Conservation (phyloP, 2,888 invertebrate genomes). For the Julus scandinavius region DNA sequence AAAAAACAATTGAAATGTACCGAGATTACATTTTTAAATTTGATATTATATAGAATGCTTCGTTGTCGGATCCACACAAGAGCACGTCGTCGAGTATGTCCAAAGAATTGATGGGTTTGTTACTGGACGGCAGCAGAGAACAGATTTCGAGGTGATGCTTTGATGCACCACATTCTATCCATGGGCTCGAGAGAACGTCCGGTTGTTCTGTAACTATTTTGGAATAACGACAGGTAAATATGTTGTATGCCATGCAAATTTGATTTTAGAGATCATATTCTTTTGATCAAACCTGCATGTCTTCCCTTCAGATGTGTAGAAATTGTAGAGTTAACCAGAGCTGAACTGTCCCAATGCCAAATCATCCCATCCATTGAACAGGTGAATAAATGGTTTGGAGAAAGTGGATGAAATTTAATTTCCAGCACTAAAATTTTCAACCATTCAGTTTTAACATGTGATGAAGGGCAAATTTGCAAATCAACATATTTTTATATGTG, state of each 20-base stretch:
- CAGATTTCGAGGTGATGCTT: slow-evolving; percentile 75
- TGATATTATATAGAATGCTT: slow-evolving; percentile 81
- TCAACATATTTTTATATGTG: not conserved
- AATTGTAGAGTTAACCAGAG: slow-evolving; percentile 28
- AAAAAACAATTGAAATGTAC: not conserved
- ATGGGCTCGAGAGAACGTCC: slow-evolving; percentile 66
- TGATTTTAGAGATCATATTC: not conserved
- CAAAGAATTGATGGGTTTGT: slow-evolving; percentile 83
- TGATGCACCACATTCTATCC: slow-evolving; percentile 77
- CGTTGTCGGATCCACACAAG: slow-evolving; percentile 87
- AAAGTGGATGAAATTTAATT: slow-evolving; percentile 85
- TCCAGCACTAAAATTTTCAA: slow-evolving; percentile 73
- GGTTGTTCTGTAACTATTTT: not conserved
- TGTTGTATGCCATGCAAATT: not conserved
- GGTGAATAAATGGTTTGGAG: slow-evolving; percentile 85
- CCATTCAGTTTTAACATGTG: not conserved
- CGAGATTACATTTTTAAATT: slow-evolving; percentile 49
- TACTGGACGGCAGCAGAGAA: slow-evolving; percentile 78
- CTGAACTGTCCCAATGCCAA: slow-evolving; percentile 79
- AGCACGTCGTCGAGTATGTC: slow-evolving; percentile 80
- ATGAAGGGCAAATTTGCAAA: not conserved
- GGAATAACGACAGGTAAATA: slow-evolving; percentile 6
- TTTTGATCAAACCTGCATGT: slow-evolving; percentile 36
- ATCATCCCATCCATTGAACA: slow-evolving; percentile 84
- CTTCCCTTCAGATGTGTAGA: slow-evolving; percentile 39